A percentile compares a stretch with the other conserved stretches of the same genome.
Conservation (phyloP, 2,888 invertebrate genomes). For the Drosophila neonasuta region DNA sequence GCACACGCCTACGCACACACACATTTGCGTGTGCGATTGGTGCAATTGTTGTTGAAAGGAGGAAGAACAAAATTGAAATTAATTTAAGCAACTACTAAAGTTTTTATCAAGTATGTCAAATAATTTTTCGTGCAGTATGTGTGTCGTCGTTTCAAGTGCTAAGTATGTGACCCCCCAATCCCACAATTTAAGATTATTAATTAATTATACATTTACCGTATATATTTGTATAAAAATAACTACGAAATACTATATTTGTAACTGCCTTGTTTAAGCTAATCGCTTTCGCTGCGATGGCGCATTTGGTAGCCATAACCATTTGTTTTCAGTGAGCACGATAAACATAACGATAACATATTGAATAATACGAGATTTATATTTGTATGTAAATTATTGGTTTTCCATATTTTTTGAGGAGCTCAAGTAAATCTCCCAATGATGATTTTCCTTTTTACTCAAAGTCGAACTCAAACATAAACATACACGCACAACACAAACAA, state of each 20-base stretch:
- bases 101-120: conserved; percentile 74
- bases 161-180: conserved; percentile 51
- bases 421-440: conserved; percentile 8
- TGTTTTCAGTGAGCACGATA: conserved; percentile 61
- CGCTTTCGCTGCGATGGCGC: conserved; percentile 19
- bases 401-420: conserved; percentile 18
- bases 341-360: conserved; percentile 18
- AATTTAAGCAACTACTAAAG: conserved; percentile 73
- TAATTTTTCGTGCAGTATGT: conserved; percentile 64
- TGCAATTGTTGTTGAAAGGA: conserved; percentile 64
- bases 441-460: conserved; percentile 21
- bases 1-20: conserved; percentile 18
- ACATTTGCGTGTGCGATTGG: conserved; percentile 54
- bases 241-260: conserved; percentile 69
- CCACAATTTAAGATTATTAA: conserved; percentile 67
- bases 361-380: conserved; percentile 39
- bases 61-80: conserved; percentile 70
- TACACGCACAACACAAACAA: conserved; percentile 45
- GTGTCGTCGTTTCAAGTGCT: conserved; percentile 73
- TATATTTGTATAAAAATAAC: conserved; percentile 39
- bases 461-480: conserved; percentile 23
- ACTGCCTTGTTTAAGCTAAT: conserved; percentile 71
- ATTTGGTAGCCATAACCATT: conserved; percentile 52
- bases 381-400: conserved; percentile 33
- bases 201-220: conserved; percentile 45